These are phyloP conservation scores for Villa cingulata DNA, from an alignment of 2,888 invertebrate species.

Conservation along the genomic window DNA sequence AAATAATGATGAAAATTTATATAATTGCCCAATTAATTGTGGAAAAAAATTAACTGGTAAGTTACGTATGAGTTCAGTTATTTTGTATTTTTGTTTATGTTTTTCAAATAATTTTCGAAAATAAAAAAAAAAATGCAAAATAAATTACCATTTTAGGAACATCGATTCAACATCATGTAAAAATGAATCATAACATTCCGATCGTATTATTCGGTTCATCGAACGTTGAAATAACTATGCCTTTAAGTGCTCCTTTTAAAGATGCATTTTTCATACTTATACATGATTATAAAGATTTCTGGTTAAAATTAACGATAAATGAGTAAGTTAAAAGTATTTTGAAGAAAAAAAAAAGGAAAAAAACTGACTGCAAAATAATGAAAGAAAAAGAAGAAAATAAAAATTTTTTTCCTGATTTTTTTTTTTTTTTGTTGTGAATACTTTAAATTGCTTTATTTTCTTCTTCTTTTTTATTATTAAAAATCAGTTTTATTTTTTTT, in stretches of 20 bases:
- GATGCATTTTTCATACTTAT: conserved; percentile 20
- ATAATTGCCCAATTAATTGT: conserved; percentile 15
- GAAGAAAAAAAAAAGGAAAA: no score
- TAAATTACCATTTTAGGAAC: conserved; percentile 12
- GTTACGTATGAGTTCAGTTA: no score
- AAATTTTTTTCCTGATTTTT: no score
- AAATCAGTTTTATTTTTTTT: no score
- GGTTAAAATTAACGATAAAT: conserved; percentile 20
- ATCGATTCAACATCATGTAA: conserved; percentile 20
- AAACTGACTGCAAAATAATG: no score
- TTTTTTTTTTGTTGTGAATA: no score
- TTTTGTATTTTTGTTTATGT: no score
- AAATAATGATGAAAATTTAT: conserved; percentile 7
- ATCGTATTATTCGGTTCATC: conserved; percentile 19
- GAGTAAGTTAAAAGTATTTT: conserved; percentile 11
- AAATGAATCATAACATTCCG: conserved; percentile 20
- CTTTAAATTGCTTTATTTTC: no score
- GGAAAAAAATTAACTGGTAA: conserved; percentile 14
- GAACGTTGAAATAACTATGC: conserved; percentile 20
- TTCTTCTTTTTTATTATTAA: not conserved
- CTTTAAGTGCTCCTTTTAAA: conserved; percentile 20
- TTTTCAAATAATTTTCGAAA: no score
- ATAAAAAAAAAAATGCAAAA: no score
- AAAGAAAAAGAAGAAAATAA: no score
- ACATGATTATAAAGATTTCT: conserved; percentile 19